Evolutionary conservation across 2,113 vertebrate genomes (phyloP).

Genomic region (Hydrochoerus hydrochaeris): DNA sequence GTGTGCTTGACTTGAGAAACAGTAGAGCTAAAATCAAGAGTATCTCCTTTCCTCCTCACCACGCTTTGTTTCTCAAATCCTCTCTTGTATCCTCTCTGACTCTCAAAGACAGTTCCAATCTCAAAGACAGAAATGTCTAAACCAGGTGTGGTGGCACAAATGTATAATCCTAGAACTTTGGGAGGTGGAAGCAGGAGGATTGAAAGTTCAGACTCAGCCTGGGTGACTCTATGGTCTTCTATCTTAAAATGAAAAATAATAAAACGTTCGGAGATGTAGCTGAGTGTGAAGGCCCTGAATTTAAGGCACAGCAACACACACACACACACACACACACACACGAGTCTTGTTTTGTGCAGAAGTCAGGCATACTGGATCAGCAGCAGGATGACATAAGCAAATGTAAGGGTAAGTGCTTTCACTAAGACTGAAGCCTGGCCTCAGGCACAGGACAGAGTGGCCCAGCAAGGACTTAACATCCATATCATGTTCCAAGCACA

Average conservation of each 20-base stretch:
- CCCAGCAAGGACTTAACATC: neutral
- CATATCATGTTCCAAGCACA: neutral
- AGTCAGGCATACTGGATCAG: neutral
- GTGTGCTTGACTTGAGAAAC: constrained; percentile 51
- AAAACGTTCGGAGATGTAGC: neutral
- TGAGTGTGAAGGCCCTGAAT: neutral
- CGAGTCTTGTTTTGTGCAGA: neutral
- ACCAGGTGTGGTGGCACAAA: neutral
- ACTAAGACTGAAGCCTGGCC: neutral
- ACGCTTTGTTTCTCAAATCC: neutral
- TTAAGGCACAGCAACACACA: neutral
- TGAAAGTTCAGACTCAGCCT: neutral
- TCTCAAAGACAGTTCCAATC: neutral
- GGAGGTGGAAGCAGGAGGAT: neutral
- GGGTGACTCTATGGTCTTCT: neutral
- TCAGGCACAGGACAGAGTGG: neutral
- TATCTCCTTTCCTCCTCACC: neutral
- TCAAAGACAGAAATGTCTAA: neutral
- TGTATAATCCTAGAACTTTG: neutral
- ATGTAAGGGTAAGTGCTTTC: neutral
- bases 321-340: neutral
- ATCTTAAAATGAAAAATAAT: neutral
- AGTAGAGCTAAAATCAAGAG: neutral
- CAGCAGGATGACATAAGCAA: neutral
- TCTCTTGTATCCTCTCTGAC: neutral